These are phyloP conservation scores for Dilophus febrilis DNA, from an alignment of 2,888 invertebrate species.

Conservation along the genomic window DNA sequence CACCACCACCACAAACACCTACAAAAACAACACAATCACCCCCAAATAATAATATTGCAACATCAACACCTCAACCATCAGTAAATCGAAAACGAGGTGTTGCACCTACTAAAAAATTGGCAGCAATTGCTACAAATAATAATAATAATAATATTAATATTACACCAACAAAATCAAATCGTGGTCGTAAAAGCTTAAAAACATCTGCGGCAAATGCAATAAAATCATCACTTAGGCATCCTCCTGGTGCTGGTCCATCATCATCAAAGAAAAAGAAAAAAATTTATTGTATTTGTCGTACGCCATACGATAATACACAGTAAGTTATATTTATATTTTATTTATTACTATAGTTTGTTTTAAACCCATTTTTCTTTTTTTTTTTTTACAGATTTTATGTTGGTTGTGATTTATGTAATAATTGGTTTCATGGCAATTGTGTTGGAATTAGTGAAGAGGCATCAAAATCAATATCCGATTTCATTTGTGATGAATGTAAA, in stretches of 20 bases:
- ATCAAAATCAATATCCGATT: slow-evolving; percentile 79
- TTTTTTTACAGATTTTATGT: slow-evolving; percentile 66
- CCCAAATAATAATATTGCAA: too few relatives aligned
- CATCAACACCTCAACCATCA: too few relatives aligned
- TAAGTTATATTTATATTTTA: slow-evolving; percentile 32
- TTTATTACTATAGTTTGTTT: not conserved
- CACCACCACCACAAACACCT: too few relatives aligned
- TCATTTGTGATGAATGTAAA: slow-evolving; percentile 71
- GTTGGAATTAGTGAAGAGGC: slow-evolving; percentile 85
- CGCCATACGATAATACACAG: slow-evolving; percentile 90
- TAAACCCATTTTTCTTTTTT: not conserved
- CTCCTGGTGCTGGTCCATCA: too few relatives aligned
- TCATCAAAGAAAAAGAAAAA: slow-evolving; percentile 49
- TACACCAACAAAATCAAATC: too few relatives aligned
- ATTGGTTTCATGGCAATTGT: slow-evolving; percentile 98
- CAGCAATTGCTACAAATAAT: too few relatives aligned
- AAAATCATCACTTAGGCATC: too few relatives aligned
- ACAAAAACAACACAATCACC: too few relatives aligned
- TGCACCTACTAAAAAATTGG: too few relatives aligned
- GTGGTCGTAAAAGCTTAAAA: too few relatives aligned
- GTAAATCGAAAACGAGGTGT: too few relatives aligned
- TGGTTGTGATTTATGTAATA: slow-evolving; percentile 91
- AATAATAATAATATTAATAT: too few relatives aligned
- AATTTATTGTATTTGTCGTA: slow-evolving; percentile 79
- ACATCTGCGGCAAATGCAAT: slow-evolving; percentile 6